phyloP scores from a whole-genome alignment of 2,888 invertebrate species.

The Macrostomum cliftonense region DNA sequence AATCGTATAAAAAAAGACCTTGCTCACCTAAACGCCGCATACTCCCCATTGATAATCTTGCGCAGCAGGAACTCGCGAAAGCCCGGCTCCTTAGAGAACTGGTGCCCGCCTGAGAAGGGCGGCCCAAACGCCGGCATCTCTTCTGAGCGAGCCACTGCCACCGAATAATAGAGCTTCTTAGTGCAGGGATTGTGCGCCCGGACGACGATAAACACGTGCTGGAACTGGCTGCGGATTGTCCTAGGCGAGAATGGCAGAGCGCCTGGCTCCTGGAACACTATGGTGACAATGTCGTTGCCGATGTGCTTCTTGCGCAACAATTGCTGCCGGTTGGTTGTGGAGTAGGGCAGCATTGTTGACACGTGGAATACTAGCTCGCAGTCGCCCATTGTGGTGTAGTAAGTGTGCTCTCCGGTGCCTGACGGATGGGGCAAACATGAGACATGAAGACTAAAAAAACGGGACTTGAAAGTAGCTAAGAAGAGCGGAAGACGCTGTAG shows the following conservation, averaged over 20 bases:
- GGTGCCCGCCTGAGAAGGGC: slow-evolving; percentile 66
- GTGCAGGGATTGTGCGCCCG: slow-evolving; percentile 45
- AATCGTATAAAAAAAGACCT: no score
- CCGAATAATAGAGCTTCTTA: slow-evolving; percentile 23
- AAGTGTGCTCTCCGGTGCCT: slow-evolving; percentile 64
- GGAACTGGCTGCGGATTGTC: slow-evolving; percentile 83
- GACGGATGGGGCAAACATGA: no score
- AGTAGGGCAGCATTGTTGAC: slow-evolving; percentile 82
- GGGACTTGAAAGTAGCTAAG: no score
- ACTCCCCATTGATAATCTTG: slow-evolving; percentile 75
- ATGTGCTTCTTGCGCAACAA: slow-evolving; percentile 70
- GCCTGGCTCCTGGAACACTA: slow-evolving; percentile 72
- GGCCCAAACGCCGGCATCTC: slow-evolving; percentile 89
- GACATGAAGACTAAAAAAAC: no score
- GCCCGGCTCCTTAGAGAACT: slow-evolving; percentile 68
- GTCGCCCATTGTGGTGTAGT: slow-evolving; percentile 72
- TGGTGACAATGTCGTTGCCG: slow-evolving; percentile 90
- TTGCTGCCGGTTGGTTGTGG: slow-evolving; percentile 81
- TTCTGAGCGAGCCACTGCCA: slow-evolving; percentile 56
- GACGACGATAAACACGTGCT: slow-evolving; percentile 85
- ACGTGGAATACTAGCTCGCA: slow-evolving; percentile 94
- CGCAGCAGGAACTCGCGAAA: slow-evolving; percentile 72
- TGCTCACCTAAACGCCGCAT: slow-evolving; percentile 48
- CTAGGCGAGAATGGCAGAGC: slow-evolving; percentile 77
- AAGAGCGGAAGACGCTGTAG: no score